Base-by-base conservation (phyloP, 2,113 vertebrate genomes). In the Anarrhichthys ocellatus region DNA sequence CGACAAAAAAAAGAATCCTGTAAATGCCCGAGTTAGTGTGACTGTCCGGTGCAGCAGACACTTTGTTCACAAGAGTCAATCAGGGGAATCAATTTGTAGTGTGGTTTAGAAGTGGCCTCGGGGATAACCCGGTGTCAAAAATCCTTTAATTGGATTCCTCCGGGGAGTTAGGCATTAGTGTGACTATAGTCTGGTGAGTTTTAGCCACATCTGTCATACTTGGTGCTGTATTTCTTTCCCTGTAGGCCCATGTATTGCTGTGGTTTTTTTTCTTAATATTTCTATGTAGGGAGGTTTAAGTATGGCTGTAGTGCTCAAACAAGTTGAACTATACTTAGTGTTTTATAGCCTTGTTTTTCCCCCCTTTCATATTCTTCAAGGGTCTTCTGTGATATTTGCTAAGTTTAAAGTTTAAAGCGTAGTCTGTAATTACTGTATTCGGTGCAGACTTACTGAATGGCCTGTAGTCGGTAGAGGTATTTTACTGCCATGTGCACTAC, bases 91-190 rank as follows among this genome's bases (percentile, higher is more conserved):
- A 42, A 70, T 69, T 9, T 76, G 22, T 58, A 61, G 29, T 17
- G 44, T 5, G 52, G 46, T 50, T 50, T 46, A n/a, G 17, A 50
- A 34, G 9, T 42, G 6, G 6, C 24, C 36, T 44, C 36, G 10
- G 70, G 54, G 46, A 72, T 73, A 81, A 68, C 40, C 32, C 5
- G 64, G 40, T 74, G 63, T 46, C 72, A 79, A 86, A 86, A 78
- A 88, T 88, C 86, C 77, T 83, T 89, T 92, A 91, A 92, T 86
- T 76, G 84, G 88, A 88, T 91, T 87, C 64, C 65, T n/a, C 13
- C 0, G 24, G 2, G 32, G 54, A 52, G 27, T 63, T 11, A 40
- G 38, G 46, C 5, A 42, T n/a, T 36, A 61, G 1, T 46, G 62
- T 42, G 59, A 27, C 59, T 66, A 38, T 18, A 69, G 73, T 67